Evolutionary conservation across 2,797 vertebrate species (phyloP), one percentile per base, ranked within the genome.

Genomic region (Brotula barbata): DNA sequence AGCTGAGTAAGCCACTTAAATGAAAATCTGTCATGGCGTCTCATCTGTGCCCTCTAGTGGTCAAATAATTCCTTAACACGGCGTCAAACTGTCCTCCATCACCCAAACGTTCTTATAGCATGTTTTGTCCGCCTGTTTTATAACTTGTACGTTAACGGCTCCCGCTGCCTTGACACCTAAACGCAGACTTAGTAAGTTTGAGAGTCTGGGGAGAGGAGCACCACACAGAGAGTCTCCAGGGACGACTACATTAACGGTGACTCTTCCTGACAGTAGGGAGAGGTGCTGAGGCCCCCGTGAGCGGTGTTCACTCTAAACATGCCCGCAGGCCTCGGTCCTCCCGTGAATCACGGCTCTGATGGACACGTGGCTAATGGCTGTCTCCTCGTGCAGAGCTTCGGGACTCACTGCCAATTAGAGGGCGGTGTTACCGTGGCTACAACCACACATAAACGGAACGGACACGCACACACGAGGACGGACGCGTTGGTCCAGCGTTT

Each of bases 281-380:
- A 72, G 75, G 55, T 81, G 70, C 15, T 25, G 48, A 71, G 58
- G 55, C 64, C 31, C 11, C 15, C 34, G 53, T 16, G 61, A 62
- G 56, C 60, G 45, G 34, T 51, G 62, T 47, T 58, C 56, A 65
- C 64, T 49, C 39, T 43, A 17, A 64, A 69, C 25, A 28, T 2
- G 7, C 58, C 65, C 47, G 1, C 1, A 67, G 73, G 72, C 59
- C 17, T 56, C 61, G n/a, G 52, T n/a, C 1, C 60, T 58, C 14
- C 22, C 9, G 28, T 59, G 22, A 47, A 48, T 51, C 39, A 0
- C 13, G 48, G 65, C 44, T 42, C n/a, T 61, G 71, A 83, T 19
- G 63, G 71, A 73, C 73, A 68, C 62, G 19, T 59, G 55, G 53
- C 60, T 69, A 68, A 80, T 61, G 63, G 47, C 66, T 54, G 59